A percentile compares a stretch with the other conserved stretches of the same genome.
phyloP scores from a whole-genome alignment of 2,113 vertebrate species.

The Parus major region DNA sequence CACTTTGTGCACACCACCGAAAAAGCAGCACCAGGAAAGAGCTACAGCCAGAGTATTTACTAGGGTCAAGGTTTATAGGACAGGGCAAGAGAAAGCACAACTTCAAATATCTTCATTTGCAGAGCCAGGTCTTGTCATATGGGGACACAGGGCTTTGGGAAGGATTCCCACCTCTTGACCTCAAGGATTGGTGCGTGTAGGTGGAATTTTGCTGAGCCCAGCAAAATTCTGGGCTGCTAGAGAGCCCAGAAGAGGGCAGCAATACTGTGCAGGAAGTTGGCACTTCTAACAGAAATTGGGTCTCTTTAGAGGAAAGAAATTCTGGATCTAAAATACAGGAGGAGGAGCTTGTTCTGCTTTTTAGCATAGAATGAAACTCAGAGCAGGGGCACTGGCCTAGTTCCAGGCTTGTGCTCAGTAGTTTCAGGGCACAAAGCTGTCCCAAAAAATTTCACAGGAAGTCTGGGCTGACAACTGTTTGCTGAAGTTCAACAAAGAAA shows the following conservation, averaged over 20 bases:
- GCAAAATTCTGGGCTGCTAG: background rate
- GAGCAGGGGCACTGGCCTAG: background rate
- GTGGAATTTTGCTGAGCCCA: background rate
- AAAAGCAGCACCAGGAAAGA: background rate
- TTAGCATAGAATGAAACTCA: background rate
- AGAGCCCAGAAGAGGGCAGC: slow-evolving; percentile 57
- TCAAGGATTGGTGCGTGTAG: rapidly evolving
- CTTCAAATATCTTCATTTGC: background rate
- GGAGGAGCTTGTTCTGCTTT: background rate
- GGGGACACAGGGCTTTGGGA: background rate
- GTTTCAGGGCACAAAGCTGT: background rate
- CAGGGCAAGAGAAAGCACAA: background rate
- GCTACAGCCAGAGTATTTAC: background rate
- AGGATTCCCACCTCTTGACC: background rate
- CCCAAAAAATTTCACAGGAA: background rate
- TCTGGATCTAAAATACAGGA: background rate
- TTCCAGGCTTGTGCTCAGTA: background rate
- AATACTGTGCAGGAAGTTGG: background rate
- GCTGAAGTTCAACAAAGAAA: background rate
- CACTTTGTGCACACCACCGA: background rate
- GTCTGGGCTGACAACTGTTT: background rate
- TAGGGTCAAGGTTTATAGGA: background rate
- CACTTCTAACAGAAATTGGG: background rate
- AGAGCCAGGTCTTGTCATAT: background rate
- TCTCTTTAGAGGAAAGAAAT: background rate